A percentile compares a stretch with the other conserved stretches of the same genome.
phyloP scores from a whole-genome alignment of 2,797 vertebrate genomes.

The Euphonia xanthogaster region DNA sequence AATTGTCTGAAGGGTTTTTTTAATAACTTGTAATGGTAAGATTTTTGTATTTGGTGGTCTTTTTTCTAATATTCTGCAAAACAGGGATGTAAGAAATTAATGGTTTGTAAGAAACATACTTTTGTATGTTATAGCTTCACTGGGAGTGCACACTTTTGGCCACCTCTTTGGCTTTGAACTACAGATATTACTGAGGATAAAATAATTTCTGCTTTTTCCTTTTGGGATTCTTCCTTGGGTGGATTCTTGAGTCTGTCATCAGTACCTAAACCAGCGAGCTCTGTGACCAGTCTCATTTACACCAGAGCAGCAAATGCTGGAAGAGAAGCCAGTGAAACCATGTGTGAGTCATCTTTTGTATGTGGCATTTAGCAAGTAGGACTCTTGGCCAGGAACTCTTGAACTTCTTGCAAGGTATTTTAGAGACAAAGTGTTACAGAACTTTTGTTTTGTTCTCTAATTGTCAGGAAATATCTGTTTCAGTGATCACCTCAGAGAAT shows the following conservation, averaged over 20 bases:
- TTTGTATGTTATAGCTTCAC: not conserved
- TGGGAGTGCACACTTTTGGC: not conserved
- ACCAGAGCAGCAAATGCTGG: not conserved
- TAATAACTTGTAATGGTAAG: constrained; percentile 33
- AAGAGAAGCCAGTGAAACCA: constrained; percentile 15
- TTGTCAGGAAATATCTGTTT: constrained; percentile 31
- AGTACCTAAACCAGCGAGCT: not conserved
- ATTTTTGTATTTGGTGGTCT: constrained; percentile 58
- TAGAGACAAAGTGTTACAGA: constrained; percentile 17
- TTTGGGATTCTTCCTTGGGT: not conserved
- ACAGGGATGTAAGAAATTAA: not conserved
- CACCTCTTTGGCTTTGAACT: not conserved
- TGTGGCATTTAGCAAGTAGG: constrained; percentile 7
- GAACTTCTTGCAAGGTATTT: constrained; percentile 25
- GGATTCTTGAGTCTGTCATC: not conserved
- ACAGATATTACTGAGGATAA: not conserved
- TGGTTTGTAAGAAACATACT: not conserved
- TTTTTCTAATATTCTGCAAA: constrained; percentile 34
- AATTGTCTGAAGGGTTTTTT: not conserved
- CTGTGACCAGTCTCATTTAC: not conserved
- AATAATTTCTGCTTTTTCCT: not conserved
- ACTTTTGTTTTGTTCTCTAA: not conserved
- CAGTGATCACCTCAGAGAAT: constrained; percentile 34
- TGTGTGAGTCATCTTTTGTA: not conserved
- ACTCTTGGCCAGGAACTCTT: not conserved